Evolutionary conservation across 2,113 vertebrate genomes (phyloP).

Genomic region (Melanostigma gelatinosum): DNA sequence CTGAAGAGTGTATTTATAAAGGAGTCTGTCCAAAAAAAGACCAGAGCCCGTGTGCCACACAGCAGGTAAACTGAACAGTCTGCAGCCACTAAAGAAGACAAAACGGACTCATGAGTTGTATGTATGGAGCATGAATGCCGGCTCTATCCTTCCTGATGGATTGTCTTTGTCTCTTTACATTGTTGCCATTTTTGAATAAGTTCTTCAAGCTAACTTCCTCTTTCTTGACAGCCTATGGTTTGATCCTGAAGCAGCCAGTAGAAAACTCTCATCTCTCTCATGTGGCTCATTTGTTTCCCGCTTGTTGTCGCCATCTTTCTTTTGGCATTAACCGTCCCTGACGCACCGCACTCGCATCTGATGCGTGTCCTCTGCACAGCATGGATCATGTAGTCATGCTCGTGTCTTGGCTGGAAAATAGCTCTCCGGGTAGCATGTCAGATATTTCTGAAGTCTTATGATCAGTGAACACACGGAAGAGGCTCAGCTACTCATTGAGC

Average conservation of each 20-base stretch:
- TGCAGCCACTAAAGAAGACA: constrained; percentile 1
- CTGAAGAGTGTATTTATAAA: constrained; percentile 79
- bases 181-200: not conserved
- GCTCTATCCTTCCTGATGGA: not conserved
- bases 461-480: not conserved
- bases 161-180: not conserved
- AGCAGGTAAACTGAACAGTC: constrained; percentile 14
- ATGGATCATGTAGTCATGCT: not conserved
- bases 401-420: not conserved
- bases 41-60: constrained; percentile 48
- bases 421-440: not conserved
- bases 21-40: constrained; percentile 74
- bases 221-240: not conserved
- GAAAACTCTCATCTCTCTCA: not conserved
- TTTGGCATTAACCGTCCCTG: not conserved
- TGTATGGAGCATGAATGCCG: not conserved
- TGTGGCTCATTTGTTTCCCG: constrained; percentile 1
- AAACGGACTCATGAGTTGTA: not conserved
- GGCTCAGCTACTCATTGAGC: not conserved
- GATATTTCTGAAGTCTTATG: not conserved
- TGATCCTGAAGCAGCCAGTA: not conserved
- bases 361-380: constrained; percentile 9
- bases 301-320: constrained; percentile 17
- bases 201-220: not conserved
- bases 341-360: not conserved